These are phyloP conservation scores for Kuschelorhynchus macadamiae DNA, from an alignment of 2,888 invertebrate genomes.

Conservation along the genomic window DNA sequence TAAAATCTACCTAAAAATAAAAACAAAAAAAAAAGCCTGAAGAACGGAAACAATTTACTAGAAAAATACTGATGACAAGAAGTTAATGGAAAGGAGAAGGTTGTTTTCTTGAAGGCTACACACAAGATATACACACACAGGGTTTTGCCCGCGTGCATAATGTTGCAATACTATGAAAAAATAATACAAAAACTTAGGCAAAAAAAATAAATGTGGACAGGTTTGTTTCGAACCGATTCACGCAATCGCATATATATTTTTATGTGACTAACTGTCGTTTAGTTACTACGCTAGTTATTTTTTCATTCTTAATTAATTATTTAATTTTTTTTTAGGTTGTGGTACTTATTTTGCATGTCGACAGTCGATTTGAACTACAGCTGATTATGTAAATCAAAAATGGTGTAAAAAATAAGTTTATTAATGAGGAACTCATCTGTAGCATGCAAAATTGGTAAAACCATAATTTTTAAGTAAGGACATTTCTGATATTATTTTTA, in stretches of 20 bases:
- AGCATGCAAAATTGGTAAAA: constrained; percentile 11
- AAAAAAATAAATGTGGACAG: constrained; percentile 26
- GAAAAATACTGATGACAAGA: constrained; percentile 8
- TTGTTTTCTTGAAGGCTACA: constrained; percentile 33
- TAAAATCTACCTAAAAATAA: constrained; percentile 16
- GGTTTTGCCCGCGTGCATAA: constrained; percentile 17
- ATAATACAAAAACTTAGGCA: constrained; percentile 17
- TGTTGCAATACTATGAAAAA: constrained; percentile 27
- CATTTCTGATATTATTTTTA: constrained; percentile 11
- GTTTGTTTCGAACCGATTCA: constrained; percentile 17
- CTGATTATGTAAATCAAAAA: too few species aligned
- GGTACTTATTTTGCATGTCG: constrained; percentile 18
- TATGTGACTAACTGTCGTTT: constrained; percentile 29
- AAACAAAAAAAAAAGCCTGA: constrained; percentile 4
- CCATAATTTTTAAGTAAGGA: constrained; percentile 3
- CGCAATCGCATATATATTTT: constrained; percentile 19
- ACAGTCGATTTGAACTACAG: too few species aligned
- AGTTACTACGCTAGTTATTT: constrained; percentile 33
- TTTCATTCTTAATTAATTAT: constrained; percentile 26
- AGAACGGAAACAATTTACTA: constrained; percentile 16
- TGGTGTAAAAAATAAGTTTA: neutral
- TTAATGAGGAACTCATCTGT: neutral
- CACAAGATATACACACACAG: constrained; percentile 15
- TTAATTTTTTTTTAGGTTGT: constrained; percentile 23
- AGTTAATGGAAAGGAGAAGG: constrained; percentile 6